Conservation (phyloP, 2,888 invertebrate species). For the Drosophila paramelanica region DNA sequence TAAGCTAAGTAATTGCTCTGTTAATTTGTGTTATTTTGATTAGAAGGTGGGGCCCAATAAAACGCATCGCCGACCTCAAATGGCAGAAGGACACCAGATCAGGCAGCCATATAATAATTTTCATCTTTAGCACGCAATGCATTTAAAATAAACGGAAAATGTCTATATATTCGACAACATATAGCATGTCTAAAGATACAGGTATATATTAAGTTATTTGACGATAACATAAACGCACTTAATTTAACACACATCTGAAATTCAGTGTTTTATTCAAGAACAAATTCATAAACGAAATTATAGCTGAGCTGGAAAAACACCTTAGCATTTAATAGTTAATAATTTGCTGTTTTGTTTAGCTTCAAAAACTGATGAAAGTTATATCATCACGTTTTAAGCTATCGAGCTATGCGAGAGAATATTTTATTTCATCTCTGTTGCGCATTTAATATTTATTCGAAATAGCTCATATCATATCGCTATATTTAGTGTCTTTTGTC, state of each 20-base stretch:
- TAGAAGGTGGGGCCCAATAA: background rate
- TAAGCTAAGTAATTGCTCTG: background rate
- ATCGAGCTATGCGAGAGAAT: background rate
- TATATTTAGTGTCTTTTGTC: no score
- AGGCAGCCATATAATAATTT: background rate
- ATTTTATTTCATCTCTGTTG: no score
- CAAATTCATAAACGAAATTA: background rate
- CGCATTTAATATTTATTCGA: no score
- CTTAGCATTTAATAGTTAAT: no score
- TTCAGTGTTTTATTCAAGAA: background rate
- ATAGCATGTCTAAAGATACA: no score
- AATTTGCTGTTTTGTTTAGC: no score
- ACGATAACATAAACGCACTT: background rate
- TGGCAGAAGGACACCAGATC: conserved; percentile 11
- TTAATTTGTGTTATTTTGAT: conserved; percentile 24
- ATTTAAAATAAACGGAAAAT: background rate
- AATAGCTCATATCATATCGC: no score
- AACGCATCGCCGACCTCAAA: conserved; percentile 3
- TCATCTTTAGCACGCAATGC: background rate
- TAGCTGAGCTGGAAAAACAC: background rate
- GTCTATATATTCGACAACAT: no score
- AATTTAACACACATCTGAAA: background rate
- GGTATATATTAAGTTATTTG: no score
- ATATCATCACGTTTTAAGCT: background rate
- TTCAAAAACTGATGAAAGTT: background rate